A percentile compares a stretch with the other conserved stretches of the same genome.
Evolutionary conservation across 2,113 vertebrate genomes (phyloP).

Genomic region (Carassius gibelio): DNA sequence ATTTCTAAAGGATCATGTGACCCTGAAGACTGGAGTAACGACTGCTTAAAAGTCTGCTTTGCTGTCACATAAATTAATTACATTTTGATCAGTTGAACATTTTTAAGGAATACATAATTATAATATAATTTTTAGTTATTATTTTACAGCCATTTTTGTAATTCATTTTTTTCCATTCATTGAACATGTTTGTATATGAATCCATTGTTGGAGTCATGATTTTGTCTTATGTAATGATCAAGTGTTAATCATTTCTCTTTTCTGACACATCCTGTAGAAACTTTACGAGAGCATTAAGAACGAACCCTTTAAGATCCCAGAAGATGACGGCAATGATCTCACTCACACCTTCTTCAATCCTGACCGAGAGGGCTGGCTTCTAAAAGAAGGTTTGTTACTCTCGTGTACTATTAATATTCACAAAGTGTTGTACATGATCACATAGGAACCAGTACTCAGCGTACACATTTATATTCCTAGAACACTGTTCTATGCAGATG

Average conservation of each 20-base stretch:
- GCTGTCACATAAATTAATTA: not conserved
- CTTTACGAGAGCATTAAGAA: conserved; percentile 92
- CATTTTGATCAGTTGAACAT: too few species aligned
- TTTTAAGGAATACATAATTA: not conserved
- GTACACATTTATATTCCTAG: not conserved
- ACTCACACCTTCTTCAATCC: conserved; percentile 96
- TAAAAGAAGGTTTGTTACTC: conserved; percentile 85
- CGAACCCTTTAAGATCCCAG: conserved; percentile 92
- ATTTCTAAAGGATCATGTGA: not conserved
- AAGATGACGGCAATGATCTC: conserved; percentile 92
- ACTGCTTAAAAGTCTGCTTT: not conserved
- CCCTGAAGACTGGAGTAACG: not conserved
- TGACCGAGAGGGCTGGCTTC: conserved; percentile 92
- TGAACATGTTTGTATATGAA: not conserved
- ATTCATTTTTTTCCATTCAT: too few species aligned
- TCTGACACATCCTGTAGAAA: conserved; percentile 65
- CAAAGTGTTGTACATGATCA: not conserved
- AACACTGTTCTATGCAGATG: too few species aligned
- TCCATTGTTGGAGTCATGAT: not conserved
- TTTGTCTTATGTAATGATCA: not conserved
- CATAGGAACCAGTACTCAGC: not conserved
- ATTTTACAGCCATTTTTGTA: not conserved
- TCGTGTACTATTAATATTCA: not conserved
- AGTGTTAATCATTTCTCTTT: not conserved
- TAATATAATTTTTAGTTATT: not conserved